Evolutionary conservation across 2,888 invertebrate species (phyloP).

Genomic region (Clanis bilineata): DNA sequence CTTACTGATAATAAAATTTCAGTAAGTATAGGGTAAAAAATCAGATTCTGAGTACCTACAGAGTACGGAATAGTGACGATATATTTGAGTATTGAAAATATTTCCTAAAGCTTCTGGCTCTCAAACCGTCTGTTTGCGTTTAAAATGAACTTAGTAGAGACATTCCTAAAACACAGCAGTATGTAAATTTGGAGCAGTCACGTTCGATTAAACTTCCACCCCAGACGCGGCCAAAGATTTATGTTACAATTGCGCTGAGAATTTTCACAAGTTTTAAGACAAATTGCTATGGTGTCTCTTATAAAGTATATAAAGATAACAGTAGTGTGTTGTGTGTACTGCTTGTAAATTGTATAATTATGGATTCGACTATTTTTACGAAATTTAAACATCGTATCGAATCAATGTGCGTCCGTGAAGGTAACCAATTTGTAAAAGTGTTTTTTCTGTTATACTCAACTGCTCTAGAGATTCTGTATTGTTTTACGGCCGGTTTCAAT

Average conservation of each 20-base stretch:
- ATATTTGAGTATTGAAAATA: no score
- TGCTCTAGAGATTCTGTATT: no score
- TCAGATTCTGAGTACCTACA: no score
- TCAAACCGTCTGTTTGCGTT: background rate
- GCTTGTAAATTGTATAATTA: background rate
- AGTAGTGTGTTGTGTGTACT: background rate
- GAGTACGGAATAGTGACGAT: no score
- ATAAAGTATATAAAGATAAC: background rate
- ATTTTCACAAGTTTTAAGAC: constrained; percentile 14
- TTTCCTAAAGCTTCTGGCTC: no score
- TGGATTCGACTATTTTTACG: background rate
- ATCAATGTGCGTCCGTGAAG: background rate
- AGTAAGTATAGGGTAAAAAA: no score
- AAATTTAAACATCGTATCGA: background rate
- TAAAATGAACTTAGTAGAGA: background rate
- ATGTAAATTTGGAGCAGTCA: constrained; percentile 5
- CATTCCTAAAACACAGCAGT: background rate
- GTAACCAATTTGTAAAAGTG: no score
- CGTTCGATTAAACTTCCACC: constrained; percentile 1
- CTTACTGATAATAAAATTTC: no score
- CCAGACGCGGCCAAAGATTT: constrained; percentile 12
- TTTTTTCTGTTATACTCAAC: no score
- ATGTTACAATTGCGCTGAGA: constrained; percentile 10
- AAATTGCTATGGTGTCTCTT: background rate
- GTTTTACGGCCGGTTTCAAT: no score